Percentiles rank a stretch among this genome's conserved stretches.
Evolutionary conservation across 1,140 invertebrate species (phyloP).

Genomic region (Teleogryllus occipitalis): DNA sequence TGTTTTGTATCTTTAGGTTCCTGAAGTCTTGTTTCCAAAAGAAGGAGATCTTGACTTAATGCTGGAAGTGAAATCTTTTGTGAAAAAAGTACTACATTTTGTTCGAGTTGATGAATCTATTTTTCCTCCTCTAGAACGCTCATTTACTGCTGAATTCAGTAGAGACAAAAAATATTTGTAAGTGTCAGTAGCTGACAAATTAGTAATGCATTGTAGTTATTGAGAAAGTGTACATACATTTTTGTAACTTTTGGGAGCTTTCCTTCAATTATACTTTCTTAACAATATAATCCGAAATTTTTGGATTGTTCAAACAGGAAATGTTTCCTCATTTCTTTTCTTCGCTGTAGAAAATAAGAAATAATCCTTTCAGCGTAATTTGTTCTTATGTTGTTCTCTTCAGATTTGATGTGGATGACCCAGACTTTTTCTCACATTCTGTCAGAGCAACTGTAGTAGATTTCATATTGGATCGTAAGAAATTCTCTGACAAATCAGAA

Average conservation of each 20-base stretch:
- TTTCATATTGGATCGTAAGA: conserved; percentile 83
- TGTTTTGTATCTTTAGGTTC: conserved; percentile 20
- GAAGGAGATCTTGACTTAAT: conserved; percentile 24
- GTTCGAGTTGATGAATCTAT: conserved; percentile 30
- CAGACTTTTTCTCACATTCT: conserved; percentile 77
- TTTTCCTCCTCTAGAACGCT: conserved; percentile 33
- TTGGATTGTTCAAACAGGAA: too few relatives aligned
- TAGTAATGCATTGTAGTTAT: too few relatives aligned
- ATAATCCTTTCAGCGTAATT: not conserved
- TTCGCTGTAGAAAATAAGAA: too few relatives aligned
- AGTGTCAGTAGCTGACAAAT: conserved; percentile 33
- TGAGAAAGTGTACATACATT: too few relatives aligned
- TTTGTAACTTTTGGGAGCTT: too few relatives aligned
- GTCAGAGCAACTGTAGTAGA: conserved; percentile 81
- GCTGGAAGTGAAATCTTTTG: conserved; percentile 19
- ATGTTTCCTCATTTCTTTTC: too few relatives aligned
- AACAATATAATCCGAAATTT: too few relatives aligned
- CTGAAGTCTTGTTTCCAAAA: conserved; percentile 23
- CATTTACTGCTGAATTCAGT: conserved; percentile 66
- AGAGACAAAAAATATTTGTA: conserved; percentile 81
- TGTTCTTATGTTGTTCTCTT: conserved; percentile 18
- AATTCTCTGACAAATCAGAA: conserved; percentile 53
- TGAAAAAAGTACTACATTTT: conserved; percentile 29
- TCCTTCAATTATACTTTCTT: too few relatives aligned
- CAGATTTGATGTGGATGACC: conserved; percentile 72